phyloP scores from a whole-genome alignment of 2,113 vertebrate species.

The Gobius niger region DNA sequence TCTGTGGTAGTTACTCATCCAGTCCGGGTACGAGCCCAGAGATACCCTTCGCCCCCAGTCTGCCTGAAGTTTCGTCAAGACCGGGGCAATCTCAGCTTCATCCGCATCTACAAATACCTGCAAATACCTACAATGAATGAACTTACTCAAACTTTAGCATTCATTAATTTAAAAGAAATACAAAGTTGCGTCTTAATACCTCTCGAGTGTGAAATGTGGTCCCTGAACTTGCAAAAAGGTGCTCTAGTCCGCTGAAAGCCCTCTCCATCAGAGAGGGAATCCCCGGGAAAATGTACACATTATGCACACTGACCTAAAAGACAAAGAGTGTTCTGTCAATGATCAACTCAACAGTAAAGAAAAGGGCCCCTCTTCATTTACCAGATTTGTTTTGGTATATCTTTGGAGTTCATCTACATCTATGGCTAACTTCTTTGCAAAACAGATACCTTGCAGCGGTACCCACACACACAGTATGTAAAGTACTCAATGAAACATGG shows the following conservation, averaged over 20 bases:
- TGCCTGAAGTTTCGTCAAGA: slow-evolving; percentile 75
- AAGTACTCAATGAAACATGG: background rate
- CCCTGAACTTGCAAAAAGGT: slow-evolving; percentile 81
- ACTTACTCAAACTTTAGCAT: background rate
- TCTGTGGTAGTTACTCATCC: slow-evolving; percentile 90
- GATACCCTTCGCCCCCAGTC: slow-evolving; percentile 76
- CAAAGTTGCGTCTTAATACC: slow-evolving; percentile 40
- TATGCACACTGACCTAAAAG: slow-evolving; percentile 82
- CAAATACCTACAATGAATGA: background rate
- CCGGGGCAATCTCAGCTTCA: slow-evolving; percentile 77
- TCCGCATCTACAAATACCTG: slow-evolving; percentile 82
- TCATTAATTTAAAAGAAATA: background rate
- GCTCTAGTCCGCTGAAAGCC: slow-evolving; percentile 80
- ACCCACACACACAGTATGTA: too few species aligned
- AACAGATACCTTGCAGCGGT: too few species aligned
- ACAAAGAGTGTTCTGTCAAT: background rate
- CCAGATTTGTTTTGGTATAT: too few species aligned
- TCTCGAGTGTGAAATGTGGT: slow-evolving; percentile 81
- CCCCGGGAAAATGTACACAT: slow-evolving; percentile 93
- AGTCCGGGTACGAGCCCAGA: slow-evolving; percentile 93
- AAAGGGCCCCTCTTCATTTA: background rate
- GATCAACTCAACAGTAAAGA: background rate
- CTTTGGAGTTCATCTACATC: too few species aligned
- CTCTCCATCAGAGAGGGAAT: slow-evolving; percentile 86
- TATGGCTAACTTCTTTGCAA: too few species aligned